phyloP scores from a whole-genome alignment of 2,113 vertebrate genomes.

The Prinia subflava region DNA sequence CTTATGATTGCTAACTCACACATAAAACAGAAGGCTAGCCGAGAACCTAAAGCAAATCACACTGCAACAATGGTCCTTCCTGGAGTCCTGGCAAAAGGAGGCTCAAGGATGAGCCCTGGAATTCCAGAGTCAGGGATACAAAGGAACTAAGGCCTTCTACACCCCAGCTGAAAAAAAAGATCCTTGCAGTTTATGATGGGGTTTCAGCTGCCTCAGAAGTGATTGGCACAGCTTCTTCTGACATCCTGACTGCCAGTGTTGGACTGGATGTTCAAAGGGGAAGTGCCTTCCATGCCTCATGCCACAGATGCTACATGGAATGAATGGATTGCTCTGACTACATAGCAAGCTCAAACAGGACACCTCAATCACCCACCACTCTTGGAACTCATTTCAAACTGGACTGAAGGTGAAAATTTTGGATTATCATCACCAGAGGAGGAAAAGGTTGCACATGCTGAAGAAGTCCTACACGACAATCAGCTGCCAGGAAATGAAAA shows the following conservation, averaged over 20 bases:
- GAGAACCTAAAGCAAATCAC: too few species aligned
- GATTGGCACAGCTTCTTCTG: not conserved
- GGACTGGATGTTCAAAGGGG: not conserved
- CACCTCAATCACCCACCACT: not conserved
- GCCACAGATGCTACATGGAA: not conserved
- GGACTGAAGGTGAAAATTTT: not conserved
- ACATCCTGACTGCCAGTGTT: not conserved
- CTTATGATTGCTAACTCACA: too few species aligned
- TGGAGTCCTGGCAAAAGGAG: not conserved
- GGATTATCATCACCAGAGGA: not conserved
- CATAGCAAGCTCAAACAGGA: not conserved
- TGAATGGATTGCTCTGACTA: not conserved
- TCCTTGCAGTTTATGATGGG: not conserved
- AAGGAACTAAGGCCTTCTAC: not conserved
- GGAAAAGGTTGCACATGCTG: not conserved
- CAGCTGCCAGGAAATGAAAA: not conserved
- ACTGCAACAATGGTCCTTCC: not conserved
- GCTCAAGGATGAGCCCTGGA: not conserved
- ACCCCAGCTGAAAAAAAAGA: not conserved
- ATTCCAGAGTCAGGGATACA: not conserved
- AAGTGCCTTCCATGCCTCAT: not conserved
- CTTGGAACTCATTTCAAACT: not conserved
- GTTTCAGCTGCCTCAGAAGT: not conserved
- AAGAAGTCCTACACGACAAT: too few species aligned
- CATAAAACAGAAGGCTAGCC: too few species aligned